phyloP scores from a whole-genome alignment of 2,113 vertebrate genomes.

The Scomber scombrus region DNA sequence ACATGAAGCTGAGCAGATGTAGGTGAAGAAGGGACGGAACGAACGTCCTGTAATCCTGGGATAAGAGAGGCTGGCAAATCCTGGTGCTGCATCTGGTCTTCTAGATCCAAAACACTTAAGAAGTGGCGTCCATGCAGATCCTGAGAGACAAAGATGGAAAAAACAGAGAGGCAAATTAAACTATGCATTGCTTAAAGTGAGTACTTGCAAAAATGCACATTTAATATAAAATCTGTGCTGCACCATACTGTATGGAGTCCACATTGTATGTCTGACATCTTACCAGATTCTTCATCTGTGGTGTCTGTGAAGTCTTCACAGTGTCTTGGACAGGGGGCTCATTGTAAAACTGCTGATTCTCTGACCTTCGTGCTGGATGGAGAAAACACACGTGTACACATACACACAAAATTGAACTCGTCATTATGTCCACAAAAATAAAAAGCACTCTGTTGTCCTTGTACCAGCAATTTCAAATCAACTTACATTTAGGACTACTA shows the following conservation, averaged over 20 bases:
- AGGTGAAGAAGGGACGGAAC: slow-evolving; percentile 64
- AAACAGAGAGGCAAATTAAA: not conserved
- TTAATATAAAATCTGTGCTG: not conserved
- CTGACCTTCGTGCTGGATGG: slow-evolving; percentile 51
- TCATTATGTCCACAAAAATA: not conserved
- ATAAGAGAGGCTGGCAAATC: slow-evolving; percentile 64
- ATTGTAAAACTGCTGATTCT: slow-evolving; percentile 66
- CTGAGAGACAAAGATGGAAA: slow-evolving; percentile 59
- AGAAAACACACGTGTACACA: slow-evolving; percentile 31
- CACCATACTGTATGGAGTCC: not conserved
- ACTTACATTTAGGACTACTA: slow-evolving; percentile 69
- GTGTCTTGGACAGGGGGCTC: slow-evolving; percentile 53
- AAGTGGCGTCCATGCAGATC: slow-evolving; percentile 77
- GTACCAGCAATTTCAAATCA: not conserved
- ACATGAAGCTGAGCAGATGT: slow-evolving; percentile 83
- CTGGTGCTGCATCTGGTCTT: slow-evolving; percentile 78
- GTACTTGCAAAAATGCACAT: not conserved
- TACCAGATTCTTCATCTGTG: slow-evolving; percentile 73
- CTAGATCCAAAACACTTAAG: slow-evolving; percentile 88
- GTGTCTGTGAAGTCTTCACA: slow-evolving; percentile 31
- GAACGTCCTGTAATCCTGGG: slow-evolving; percentile 57
- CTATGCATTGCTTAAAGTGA: not conserved
- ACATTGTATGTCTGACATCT: slow-evolving; percentile 40
- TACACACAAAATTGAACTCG: not conserved
- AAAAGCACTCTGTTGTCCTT: not conserved